phyloP scores from a whole-genome alignment of 2,888 invertebrate genomes.

The Drosophila mimica region DNA sequence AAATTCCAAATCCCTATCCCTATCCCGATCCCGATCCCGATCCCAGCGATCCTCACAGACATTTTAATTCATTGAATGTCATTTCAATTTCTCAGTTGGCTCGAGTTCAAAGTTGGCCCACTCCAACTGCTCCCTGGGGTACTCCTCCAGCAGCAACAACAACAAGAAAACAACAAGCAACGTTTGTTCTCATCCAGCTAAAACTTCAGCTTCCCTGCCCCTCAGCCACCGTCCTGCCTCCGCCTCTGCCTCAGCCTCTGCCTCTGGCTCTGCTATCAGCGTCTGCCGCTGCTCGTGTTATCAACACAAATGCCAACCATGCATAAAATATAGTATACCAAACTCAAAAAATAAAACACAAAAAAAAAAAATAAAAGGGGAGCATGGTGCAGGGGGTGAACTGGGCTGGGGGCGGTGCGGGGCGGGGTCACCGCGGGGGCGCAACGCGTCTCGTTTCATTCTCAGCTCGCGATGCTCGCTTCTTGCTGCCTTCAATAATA shows the following conservation, averaged over 20 bases:
- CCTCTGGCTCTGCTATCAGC: slow-evolving; percentile 47
- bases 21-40: slow-evolving; percentile 10
- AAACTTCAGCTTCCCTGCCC: not conserved
- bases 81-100: slow-evolving; percentile 58
- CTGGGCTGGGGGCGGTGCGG: not conserved
- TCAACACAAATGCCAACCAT: slow-evolving; percentile 69
- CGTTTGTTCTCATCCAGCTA: slow-evolving; percentile 45
- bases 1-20: not conserved
- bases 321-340: slow-evolving; percentile 61
- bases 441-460: slow-evolving; percentile 26
- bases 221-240: too few relatives aligned
- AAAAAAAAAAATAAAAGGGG: not conserved
- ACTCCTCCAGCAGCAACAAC: slow-evolving; percentile 17
- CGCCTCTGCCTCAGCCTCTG: not conserved
- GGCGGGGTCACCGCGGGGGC: slow-evolving; percentile 32
- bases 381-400: not conserved
- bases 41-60: slow-evolving; percentile 62
- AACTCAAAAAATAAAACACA: not conserved
- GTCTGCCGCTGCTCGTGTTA: slow-evolving; percentile 40
- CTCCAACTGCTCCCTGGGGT: not conserved
- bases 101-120: slow-evolving; percentile 38
- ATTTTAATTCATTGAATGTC: slow-evolving; percentile 68
- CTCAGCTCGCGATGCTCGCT: slow-evolving; percentile 19
- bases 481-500: slow-evolving; percentile 70
- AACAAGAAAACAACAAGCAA: slow-evolving; percentile 47